Evolutionary conservation across 92 coral and sea anemone species (phyloP), one percentile per base, ranked within the genome.

Genomic region (Parazoanthus swiftii): DNA sequence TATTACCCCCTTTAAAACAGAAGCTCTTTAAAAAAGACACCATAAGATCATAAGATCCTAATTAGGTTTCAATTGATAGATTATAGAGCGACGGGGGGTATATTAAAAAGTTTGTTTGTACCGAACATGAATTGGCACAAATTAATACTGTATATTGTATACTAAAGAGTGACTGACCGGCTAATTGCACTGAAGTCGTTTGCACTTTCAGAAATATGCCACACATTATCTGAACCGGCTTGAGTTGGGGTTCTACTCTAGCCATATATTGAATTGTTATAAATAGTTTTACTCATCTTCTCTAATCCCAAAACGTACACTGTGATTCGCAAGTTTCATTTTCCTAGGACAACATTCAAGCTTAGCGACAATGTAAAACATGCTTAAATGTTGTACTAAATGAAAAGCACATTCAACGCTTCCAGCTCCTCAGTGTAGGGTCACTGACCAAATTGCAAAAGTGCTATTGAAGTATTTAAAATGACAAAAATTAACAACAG

Each of bases 41-140:
- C 54, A 81, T 36, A 29, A 51, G 54, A 63, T 66, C 54, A 81
- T 36, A 29, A 51, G 54, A 63, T 66, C 75, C 33, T 67, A 6
- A 82, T 67, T 37, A 67, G 76, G 42, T 39, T 82, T 82, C 86
- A 82, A 82, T 82, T 82, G 76, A 82, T 39, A 67, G 73, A 82
- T 82, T 82, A 82, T 68, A 44, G 46, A 66, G 25, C 86, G 68
- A 82, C 76, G 18, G 77, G 86, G 86, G 86, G 65, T 68, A 82
- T 3, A 82, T 66, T n/a, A 68, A 82, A 67, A 65, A 21, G 42
- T 81, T 39, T 6, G 11, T 82, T 46, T 5, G 14, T 38, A 35
- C 4, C 36, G 70, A 51, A 33, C 29, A 68, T n/a, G 50, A 82
- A 63, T 18, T 36, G 51, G 50, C 26, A 81, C 71, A 66, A 74